Percentiles rank a stretch among this genome's conserved stretches.
These are phyloP conservation scores for Augochlorella aurata DNA, from an alignment of 2,888 invertebrate genomes.

Conservation along the genomic window DNA sequence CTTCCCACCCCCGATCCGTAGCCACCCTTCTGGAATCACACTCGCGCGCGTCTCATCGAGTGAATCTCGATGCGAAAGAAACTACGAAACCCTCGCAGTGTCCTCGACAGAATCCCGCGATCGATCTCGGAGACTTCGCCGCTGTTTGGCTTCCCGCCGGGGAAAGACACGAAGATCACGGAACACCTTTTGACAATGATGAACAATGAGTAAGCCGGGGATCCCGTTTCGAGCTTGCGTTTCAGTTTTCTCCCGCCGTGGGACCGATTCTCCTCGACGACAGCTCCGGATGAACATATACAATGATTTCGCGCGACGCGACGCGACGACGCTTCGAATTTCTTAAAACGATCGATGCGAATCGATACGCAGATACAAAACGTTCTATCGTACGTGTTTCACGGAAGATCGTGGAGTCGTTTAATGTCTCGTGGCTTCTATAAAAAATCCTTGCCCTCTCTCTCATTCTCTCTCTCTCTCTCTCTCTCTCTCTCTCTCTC, in stretches of 20 bases:
- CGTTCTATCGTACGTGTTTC: slow-evolving; percentile 15
- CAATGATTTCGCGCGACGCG: slow-evolving; percentile 15
- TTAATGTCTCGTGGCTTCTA: slow-evolving; percentile 15
- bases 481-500: too few species aligned
- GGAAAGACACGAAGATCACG: slow-evolving; percentile 61
- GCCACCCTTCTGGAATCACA: slow-evolving; percentile 23
- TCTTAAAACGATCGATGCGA: slow-evolving; percentile 28
- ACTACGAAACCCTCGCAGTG: slow-evolving; percentile 64
- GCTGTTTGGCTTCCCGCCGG: slow-evolving; percentile 50
- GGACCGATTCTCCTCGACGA: neutral
- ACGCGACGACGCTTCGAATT: slow-evolving; percentile 18
- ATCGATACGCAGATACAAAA: slow-evolving; percentile 39
- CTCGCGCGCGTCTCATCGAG: slow-evolving; percentile 39
- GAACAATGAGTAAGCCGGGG: slow-evolving; percentile 29
- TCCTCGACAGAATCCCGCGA: slow-evolving; percentile 60
- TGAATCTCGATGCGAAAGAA: slow-evolving; percentile 58
- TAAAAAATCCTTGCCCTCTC: slow-evolving; percentile 28
- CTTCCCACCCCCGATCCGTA: neutral
- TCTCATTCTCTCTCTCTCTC: neutral
- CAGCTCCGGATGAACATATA: slow-evolving; percentile 20
- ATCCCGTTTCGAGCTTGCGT: slow-evolving; percentile 3
- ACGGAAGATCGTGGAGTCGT: slow-evolving; percentile 24
- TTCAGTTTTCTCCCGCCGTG: neutral
- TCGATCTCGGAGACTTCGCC: slow-evolving; percentile 58
- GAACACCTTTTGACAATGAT: slow-evolving; percentile 30